Percentiles rank a stretch among this genome's conserved stretches.
phyloP scores from a whole-genome alignment of 23 tunicate genomes.

The Trididemnum nubilum region DNA sequence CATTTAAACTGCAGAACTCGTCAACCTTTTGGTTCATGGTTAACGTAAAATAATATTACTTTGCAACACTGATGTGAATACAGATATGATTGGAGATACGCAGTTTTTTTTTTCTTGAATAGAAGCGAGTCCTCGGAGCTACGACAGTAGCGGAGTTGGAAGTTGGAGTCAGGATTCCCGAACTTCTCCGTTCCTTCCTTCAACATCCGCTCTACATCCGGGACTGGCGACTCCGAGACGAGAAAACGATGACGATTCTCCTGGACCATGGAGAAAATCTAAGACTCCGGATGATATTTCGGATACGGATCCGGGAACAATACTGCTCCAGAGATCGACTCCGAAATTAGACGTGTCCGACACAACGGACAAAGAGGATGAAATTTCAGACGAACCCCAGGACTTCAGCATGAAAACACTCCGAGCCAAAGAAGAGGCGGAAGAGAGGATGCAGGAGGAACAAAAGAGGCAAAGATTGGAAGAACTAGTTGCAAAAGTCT shows the following conservation, averaged over 20 bases:
- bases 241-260: not conserved
- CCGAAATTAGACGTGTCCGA: conserved; percentile 9
- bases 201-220: not conserved
- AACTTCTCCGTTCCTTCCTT: conserved; percentile 48
- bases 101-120: not conserved
- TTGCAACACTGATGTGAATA: no score
- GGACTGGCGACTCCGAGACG: not conserved
- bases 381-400: conserved; percentile 56
- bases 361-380: not conserved
- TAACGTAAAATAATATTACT: no score
- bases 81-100: no score
- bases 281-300: conserved; percentile 25
- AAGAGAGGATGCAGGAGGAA: not conserved
- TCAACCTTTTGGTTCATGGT: not conserved
- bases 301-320: conserved; percentile 48
- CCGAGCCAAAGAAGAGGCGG: conserved; percentile 16
- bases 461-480: not conserved
- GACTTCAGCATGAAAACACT: conserved; percentile 46
- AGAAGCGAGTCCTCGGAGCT: conserved; percentile 69
- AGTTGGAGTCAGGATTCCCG: conserved; percentile 76
- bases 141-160: conserved; percentile 87
- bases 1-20: no score
- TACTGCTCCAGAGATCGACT: conserved; percentile 36
- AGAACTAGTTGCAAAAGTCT: not conserved
- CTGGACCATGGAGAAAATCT: not conserved